Percentiles rank a stretch among this genome's conserved stretches.
phyloP scores from a whole-genome alignment of 1,140 invertebrate genomes.

The Vanessa atalanta region DNA sequence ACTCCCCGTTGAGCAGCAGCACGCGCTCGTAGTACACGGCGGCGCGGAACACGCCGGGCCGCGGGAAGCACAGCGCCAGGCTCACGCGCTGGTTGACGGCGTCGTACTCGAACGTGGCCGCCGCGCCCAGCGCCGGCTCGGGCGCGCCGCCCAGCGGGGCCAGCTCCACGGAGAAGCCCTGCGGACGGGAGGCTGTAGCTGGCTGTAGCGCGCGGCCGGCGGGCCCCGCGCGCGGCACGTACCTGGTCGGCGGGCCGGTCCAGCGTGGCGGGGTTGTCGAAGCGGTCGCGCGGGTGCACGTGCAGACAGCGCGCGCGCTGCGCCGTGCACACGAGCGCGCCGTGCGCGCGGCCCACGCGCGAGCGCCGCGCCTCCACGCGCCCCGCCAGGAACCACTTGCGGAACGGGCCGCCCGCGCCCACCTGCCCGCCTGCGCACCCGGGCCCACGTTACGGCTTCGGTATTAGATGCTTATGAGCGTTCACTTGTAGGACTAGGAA shows the following conservation, averaged over 20 bases:
- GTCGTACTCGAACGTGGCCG: constrained; percentile 81
- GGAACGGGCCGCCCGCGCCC: constrained; percentile 84
- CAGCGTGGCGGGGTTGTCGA: constrained; percentile 86
- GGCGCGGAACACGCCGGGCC: constrained; percentile 89
- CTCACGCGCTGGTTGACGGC: constrained; percentile 81
- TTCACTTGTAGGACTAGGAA: no score
- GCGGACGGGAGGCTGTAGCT: constrained; percentile 35
- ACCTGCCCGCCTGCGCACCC: constrained; percentile 71
- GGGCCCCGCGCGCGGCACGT: constrained; percentile 49
- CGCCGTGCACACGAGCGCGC: constrained; percentile 92
- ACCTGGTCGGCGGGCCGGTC: constrained; percentile 41
- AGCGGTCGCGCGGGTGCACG: constrained; percentile 94
- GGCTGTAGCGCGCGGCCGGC: constrained; percentile 24
- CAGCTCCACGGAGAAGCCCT: constrained; percentile 83
- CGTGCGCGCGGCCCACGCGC: constrained; percentile 91
- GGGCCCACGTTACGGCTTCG: no score
- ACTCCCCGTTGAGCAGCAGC: constrained; percentile 93
- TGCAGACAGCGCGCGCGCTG: constrained; percentile 88
- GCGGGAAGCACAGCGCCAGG: constrained; percentile 79
- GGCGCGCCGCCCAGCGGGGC: constrained; percentile 78
- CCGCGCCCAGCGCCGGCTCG: constrained; percentile 81
- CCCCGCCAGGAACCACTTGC: constrained; percentile 84
- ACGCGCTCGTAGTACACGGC: constrained; percentile 89
- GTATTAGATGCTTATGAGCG: no score
- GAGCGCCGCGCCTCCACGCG: constrained; percentile 92